Conservation (phyloP, 1,140 invertebrate genomes). For the Pseudomyrmex sp. region DNA sequence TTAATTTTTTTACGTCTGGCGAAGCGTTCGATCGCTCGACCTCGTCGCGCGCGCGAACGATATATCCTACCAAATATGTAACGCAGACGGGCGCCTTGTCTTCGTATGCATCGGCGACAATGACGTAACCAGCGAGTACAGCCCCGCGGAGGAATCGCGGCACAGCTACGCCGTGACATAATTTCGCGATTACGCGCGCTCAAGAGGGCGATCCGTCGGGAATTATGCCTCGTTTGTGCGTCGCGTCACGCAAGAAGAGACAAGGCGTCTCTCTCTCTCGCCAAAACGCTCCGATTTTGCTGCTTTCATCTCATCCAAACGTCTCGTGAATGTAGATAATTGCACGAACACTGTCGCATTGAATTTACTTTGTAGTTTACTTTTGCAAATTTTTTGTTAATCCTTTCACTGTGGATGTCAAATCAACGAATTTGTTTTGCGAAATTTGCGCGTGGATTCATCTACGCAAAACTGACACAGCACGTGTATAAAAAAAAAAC, state of each 20-base stretch:
- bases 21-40: constrained; percentile 30
- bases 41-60: constrained; percentile 44
- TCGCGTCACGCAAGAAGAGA: not conserved
- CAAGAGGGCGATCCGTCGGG: constrained; percentile 52
- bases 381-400: not conserved
- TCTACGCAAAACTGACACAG: no score
- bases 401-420: no score
- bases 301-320: not conserved
- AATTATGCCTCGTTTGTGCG: constrained; percentile 45
- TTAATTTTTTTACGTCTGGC: not conserved
- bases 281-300: constrained; percentile 14
- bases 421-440: no score
- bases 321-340: no score
- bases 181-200: constrained; percentile 66
- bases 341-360: not conserved
- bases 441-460: no score
- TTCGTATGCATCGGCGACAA: constrained; percentile 42
- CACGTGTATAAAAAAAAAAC: no score
- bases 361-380: not conserved
- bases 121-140: constrained; percentile 63
- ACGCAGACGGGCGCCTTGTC: constrained; percentile 42
- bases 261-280: constrained; percentile 3
- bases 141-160: constrained; percentile 38
- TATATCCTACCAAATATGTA: constrained; percentile 71
- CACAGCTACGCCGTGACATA: constrained; percentile 70